These are phyloP conservation scores for Coboldia fuscipes DNA, from an alignment of 1,140 invertebrate species.

Conservation along the genomic window DNA sequence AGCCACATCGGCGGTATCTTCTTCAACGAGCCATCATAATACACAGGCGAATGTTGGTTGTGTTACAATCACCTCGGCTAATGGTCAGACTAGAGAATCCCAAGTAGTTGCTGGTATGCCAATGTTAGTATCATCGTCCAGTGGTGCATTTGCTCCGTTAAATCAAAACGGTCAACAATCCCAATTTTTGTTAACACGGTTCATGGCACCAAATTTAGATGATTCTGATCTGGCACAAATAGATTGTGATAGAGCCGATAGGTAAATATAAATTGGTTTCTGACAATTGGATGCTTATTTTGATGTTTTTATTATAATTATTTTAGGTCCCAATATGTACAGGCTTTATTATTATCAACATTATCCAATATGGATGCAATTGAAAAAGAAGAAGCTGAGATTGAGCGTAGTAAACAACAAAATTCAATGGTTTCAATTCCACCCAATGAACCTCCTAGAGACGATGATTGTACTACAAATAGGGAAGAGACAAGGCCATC, in stretches of 20 bases:
- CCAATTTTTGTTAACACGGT: constrained; percentile 17
- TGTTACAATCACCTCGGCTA: background rate
- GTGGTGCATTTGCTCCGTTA: background rate
- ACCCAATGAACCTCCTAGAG: no score
- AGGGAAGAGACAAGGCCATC: constrained; percentile 4
- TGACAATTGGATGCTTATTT: background rate
- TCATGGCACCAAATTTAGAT: constrained; percentile 17
- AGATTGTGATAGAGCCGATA: constrained; percentile 16
- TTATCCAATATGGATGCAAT: constrained; percentile 11
- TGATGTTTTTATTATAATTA: constrained; percentile 1
- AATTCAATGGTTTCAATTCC: no score
- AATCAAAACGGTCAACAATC: constrained; percentile 6
- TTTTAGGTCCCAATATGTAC: constrained; percentile 17
- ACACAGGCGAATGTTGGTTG: background rate
- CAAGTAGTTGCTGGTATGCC: background rate
- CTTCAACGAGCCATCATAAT: background rate
- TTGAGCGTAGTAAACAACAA: constrained; percentile 5
- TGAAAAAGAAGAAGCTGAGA: constrained; percentile 4
- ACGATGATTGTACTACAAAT: constrained; percentile 22
- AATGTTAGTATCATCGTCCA: background rate
- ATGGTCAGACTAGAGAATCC: no score
- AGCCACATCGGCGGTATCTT: constrained; percentile 9
- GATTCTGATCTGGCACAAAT: constrained; percentile 17
- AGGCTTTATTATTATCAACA: constrained; percentile 15
- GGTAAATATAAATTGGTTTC: constrained; percentile 8